Evolutionary conservation across 2,113 vertebrate species (phyloP).

Genomic region (Cyrtonyx montezumae): DNA sequence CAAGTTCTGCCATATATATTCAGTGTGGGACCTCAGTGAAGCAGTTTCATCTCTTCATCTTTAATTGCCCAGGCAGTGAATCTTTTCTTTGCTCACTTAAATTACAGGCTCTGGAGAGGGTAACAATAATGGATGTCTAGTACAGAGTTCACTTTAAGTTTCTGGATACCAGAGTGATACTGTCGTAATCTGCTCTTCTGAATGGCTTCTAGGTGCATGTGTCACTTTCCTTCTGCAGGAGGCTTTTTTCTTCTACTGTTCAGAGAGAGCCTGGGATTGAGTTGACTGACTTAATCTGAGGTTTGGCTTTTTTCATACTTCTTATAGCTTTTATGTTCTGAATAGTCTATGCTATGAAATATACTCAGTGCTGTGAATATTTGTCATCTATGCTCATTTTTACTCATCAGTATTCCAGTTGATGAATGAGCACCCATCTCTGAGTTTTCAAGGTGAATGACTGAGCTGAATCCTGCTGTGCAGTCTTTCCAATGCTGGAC

Average conservation of each 20-base stretch:
- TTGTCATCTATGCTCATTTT: neutral
- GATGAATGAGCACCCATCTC: neutral
- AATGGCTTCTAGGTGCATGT: neutral
- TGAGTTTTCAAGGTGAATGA: conserved; percentile 5
- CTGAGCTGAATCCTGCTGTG: neutral
- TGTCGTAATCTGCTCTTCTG: neutral
- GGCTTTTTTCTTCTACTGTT: neutral
- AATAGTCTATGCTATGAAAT: neutral
- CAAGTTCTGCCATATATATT: neutral
- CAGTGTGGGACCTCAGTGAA: neutral
- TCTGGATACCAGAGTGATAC: neutral
- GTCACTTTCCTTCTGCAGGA: neutral
- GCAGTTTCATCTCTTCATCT: neutral
- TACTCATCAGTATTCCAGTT: neutral
- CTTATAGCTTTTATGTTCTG: neutral
- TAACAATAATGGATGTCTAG: neutral
- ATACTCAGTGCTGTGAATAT: neutral
- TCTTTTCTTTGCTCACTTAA: neutral
- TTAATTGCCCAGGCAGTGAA: neutral
- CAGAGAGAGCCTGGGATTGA: neutral
- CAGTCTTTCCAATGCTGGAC: neutral
- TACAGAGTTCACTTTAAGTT: neutral
- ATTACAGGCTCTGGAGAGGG: neutral
- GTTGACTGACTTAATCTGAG: neutral
- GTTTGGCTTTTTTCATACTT: neutral